Conservation (phyloP, 2,797 vertebrate species). For the Triplophysa bombifrons region DNA sequence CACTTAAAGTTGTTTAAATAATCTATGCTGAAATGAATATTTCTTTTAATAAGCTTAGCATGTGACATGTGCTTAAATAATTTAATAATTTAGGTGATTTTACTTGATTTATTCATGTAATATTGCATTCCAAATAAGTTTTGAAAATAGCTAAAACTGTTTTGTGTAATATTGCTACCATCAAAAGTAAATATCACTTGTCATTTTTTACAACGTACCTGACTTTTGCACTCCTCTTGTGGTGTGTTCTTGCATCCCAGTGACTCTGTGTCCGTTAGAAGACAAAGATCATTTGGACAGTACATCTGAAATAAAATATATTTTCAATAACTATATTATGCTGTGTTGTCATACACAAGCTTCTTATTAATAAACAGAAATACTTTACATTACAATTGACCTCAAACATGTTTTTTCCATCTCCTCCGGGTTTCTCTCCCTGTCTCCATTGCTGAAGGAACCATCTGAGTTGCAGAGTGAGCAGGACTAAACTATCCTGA, state of each 20-base stretch:
- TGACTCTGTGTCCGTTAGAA: conserved; percentile 81
- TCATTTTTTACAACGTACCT: conserved; percentile 28
- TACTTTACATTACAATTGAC: conserved; percentile 70
- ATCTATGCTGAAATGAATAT: too few species aligned
- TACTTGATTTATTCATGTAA: too few species aligned
- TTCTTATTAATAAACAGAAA: neutral
- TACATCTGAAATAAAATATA: conserved; percentile 71
- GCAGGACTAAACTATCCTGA: conserved; percentile 82
- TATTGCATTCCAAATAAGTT: too few species aligned
- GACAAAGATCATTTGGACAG: conserved; percentile 81
- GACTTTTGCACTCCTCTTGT: conserved; percentile 34
- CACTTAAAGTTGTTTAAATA: too few species aligned
- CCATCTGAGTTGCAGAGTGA: conserved; percentile 89
- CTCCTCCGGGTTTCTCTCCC: conserved; percentile 76
- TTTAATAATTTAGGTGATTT: too few species aligned
- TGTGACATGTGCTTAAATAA: too few species aligned
- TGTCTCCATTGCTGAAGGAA: conserved; percentile 89
- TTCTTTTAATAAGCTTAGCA: too few species aligned
- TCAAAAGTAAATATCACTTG: too few species aligned
- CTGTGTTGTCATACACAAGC: neutral
- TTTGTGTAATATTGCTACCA: too few species aligned
- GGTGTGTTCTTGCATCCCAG: conserved; percentile 69
- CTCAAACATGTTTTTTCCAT: conserved; percentile 83
- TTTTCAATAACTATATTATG: neutral
- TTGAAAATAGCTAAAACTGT: too few species aligned